A percentile compares a stretch with the other conserved stretches of the same genome.
Conservation (phyloP, 92 coral and sea anemone genomes). For the Siderastrea radians region DNA sequence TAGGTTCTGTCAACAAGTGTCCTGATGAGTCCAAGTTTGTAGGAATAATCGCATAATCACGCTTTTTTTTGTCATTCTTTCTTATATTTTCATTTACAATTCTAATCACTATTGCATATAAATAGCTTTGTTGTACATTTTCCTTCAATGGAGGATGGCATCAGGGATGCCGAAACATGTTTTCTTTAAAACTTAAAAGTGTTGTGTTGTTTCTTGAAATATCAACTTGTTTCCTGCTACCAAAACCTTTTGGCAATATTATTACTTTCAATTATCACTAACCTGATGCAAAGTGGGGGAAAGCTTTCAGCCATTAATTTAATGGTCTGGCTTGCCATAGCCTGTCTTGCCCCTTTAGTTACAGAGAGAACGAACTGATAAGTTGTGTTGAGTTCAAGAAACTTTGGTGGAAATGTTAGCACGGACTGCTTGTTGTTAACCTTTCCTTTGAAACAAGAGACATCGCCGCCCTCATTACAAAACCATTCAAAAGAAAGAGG, state of each 20-base stretch:
- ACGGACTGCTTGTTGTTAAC: constrained; percentile 53
- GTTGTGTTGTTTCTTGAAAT: no score
- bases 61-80: no score
- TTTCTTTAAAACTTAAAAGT: no score
- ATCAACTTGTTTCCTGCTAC: no score
- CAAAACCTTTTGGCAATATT: neutral
- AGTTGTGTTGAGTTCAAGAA: constrained; percentile 37
- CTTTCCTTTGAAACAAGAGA: constrained; percentile 58
- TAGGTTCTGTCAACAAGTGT: no score
- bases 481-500: constrained; percentile 80
- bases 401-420: constrained; percentile 62
- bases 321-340: constrained; percentile 74
- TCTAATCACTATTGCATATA: no score
- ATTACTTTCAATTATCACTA: neutral
- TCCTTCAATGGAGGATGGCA: no score
- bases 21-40: no score
- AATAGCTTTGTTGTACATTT: no score
- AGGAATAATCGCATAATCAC: no score
- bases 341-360: constrained; percentile 51
- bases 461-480: constrained; percentile 46
- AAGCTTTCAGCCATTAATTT: constrained; percentile 31
- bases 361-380: constrained; percentile 77
- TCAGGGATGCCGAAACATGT: no score
- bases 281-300: constrained; percentile 77
- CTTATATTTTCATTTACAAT: no score